Percentiles rank a stretch among this genome's conserved stretches.
These are phyloP conservation scores for Unio pictorum DNA, from an alignment of 2,888 invertebrate genomes.

Conservation along the genomic window DNA sequence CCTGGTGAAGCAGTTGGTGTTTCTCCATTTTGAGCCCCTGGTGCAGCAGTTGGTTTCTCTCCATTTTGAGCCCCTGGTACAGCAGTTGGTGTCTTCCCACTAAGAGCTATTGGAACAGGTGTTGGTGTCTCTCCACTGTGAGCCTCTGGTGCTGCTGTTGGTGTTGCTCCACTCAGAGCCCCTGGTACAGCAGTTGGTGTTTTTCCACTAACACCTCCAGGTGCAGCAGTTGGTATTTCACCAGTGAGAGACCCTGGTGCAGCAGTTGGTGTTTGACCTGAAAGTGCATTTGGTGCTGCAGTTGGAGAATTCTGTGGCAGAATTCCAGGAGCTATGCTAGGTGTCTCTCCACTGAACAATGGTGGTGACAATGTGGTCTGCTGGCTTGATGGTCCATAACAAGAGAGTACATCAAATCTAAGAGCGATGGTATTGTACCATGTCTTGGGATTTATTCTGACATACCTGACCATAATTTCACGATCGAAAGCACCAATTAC, in stretches of 20 bases:
- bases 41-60: conserved; percentile 11
- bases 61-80: conserved; percentile 9
- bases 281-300: background rate
- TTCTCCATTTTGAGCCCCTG: conserved; percentile 5
- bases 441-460: conserved; percentile 51
- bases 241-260: conserved; percentile 8
- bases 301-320: background rate
- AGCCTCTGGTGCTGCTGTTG: conserved; percentile 25
- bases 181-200: conserved; percentile 7
- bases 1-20: conserved; percentile 29
- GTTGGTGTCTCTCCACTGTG: conserved; percentile 7
- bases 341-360: background rate
- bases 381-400: conserved; percentile 24
- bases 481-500: conserved; percentile 38
- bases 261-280: conserved; percentile 11
- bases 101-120: conserved; percentile 2
- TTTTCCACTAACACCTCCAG: conserved; percentile 6
- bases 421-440: conserved; percentile 51
- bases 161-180: conserved; percentile 9
- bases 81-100: conserved; percentile 20
- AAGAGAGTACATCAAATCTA: conserved; percentile 54
- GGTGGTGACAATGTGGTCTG: conserved; percentile 12
- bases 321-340: background rate
- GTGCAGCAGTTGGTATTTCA: conserved; percentile 22
- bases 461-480: conserved; percentile 46